A percentile compares a stretch with the other conserved stretches of the same genome.
These are phyloP conservation scores for Dreissena polymorpha DNA, from an alignment of 1,140 invertebrate species.

Conservation along the genomic window DNA sequence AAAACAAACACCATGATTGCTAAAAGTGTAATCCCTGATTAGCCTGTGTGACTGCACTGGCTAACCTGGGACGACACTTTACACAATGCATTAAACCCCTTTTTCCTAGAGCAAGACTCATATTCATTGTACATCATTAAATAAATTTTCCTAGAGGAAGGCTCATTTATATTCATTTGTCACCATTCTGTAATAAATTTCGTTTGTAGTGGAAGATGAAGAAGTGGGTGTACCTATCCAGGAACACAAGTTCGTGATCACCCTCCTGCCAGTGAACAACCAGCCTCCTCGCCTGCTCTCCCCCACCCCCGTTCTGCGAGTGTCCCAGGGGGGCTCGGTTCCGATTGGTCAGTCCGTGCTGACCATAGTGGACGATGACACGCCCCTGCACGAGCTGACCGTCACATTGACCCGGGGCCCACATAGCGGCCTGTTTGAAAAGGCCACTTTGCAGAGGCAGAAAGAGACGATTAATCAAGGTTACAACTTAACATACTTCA, in stretches of 20 bases:
- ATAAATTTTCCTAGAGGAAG: too few relatives aligned
- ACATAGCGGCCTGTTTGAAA: conserved; percentile 59
- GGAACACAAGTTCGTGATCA: conserved; percentile 71
- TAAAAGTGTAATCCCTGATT: too few relatives aligned
- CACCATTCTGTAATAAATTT: not conserved
- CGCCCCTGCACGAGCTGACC: conserved; percentile 51
- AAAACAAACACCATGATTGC: too few relatives aligned
- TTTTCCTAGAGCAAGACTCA: too few relatives aligned
- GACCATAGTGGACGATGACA: conserved; percentile 62
- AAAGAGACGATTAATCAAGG: conserved; percentile 33
- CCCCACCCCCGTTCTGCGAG: conserved; percentile 55
- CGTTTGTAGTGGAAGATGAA: conserved; percentile 61
- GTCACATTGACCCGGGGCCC: conserved; percentile 59
- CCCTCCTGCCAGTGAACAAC: conserved; percentile 72
- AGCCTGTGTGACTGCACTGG: too few relatives aligned
- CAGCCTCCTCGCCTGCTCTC: conserved; percentile 60
- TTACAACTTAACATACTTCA: not conserved
- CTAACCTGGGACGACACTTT: too few relatives aligned
- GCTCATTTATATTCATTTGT: too few relatives aligned
- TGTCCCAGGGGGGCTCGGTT: conserved; percentile 60
- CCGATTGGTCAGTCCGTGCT: conserved; percentile 54
- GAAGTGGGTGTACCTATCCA: conserved; percentile 53
- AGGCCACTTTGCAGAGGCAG: conserved; percentile 19
- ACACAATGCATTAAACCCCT: too few relatives aligned
- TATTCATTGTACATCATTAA: too few relatives aligned